Percentiles rank a stretch among this genome's conserved stretches.
These are phyloP conservation scores for Hucho hucho DNA, from an alignment of 2,113 vertebrate species.

Conservation along the genomic window DNA sequence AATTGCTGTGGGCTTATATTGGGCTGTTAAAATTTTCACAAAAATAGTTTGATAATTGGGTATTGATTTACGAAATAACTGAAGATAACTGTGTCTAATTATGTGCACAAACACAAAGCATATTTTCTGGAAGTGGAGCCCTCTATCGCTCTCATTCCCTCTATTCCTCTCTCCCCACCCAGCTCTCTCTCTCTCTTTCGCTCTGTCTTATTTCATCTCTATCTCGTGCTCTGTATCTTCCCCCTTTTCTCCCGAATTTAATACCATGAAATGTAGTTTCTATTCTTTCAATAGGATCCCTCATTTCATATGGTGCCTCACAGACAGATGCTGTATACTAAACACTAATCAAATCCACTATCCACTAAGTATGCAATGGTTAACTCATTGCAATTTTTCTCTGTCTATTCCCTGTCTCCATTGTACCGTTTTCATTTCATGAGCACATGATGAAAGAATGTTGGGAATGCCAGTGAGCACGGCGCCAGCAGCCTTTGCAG, in stretches of 20 bases:
- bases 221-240: not conserved
- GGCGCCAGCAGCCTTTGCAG: slow-evolving; percentile 43
- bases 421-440: slow-evolving; percentile 24
- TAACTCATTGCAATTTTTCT: slow-evolving; percentile 23
- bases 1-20: not conserved
- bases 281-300: no score
- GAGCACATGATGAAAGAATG: slow-evolving; percentile 58
- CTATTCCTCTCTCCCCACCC: not conserved
- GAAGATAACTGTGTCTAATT: not conserved
- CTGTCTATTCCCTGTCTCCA: slow-evolving; percentile 12
- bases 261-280: not conserved
- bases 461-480: slow-evolving; percentile 49
- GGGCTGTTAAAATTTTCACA: slow-evolving; percentile 20
- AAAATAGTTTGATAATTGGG: slow-evolving; percentile 22
- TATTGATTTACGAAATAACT: not conserved
- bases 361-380: slow-evolving; percentile 1
- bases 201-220: not conserved
- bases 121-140: no score
- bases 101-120: slow-evolving; percentile 5
- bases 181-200: not conserved
- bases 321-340: no score
- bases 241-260: not conserved
- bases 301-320: no score
- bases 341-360: not conserved
- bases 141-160: not conserved